Evolutionary conservation across 2,888 invertebrate genomes (phyloP).

Genomic region (Drosophila histrio): DNA sequence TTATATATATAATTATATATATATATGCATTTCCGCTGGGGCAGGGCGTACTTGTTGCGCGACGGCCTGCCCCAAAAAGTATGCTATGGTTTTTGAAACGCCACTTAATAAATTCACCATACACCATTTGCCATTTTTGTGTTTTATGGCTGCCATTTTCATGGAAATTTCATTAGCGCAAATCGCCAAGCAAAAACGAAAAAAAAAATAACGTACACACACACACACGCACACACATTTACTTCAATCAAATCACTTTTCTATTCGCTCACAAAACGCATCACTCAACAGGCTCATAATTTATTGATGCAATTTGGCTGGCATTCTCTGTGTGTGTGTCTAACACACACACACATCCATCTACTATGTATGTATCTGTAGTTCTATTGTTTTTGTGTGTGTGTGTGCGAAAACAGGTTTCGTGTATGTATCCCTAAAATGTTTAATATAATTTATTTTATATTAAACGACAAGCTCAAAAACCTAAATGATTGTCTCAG

Average conservation of each 20-base stretch:
- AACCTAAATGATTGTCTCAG: not conserved
- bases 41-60: conserved; percentile 52
- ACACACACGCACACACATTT: not conserved
- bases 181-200: no score
- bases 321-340: conserved; percentile 15
- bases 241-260: conserved; percentile 32
- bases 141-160: conserved; percentile 30
- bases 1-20: no score
- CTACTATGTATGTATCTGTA: not conserved
- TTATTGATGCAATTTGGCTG: conserved; percentile 63
- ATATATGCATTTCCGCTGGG: conserved; percentile 13
- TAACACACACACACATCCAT: not conserved
- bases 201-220: not conserved
- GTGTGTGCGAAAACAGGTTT: conserved; percentile 1
- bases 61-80: conserved; percentile 32
- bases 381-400: conserved; percentile 6
- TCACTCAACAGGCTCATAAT: conserved; percentile 69
- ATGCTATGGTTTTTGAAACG: conserved; percentile 39
- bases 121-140: conserved; percentile 6
- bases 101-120: not conserved
- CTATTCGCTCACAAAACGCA: conserved; percentile 26
- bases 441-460: conserved; percentile 3
- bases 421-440: conserved; percentile 12
- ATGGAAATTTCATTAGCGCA: conserved; percentile 50
- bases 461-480: not conserved